These are phyloP conservation scores for zebrafish (Danio rerio) DNA, from an alignment of 2,113 vertebrate genomes.

Conservation along the genomic window DNA sequence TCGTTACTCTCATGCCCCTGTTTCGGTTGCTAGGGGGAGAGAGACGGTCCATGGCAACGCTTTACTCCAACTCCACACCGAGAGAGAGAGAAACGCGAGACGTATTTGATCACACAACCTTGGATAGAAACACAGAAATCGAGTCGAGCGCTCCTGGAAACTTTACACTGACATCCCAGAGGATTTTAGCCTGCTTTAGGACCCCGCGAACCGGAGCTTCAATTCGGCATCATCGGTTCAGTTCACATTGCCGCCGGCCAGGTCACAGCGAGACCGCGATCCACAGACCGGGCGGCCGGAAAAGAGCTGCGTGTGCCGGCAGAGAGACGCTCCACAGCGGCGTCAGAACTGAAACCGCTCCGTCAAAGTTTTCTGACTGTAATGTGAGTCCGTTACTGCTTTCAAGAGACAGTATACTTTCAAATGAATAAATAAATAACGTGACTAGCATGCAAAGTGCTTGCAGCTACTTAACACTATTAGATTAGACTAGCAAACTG, in stretches of 20 bases:
- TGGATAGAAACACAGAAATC: background rate
- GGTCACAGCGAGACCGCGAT: conserved; percentile 57
- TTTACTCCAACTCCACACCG: conserved; percentile 57
- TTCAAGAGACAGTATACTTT: background rate
- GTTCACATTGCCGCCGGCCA: conserved; percentile 59
- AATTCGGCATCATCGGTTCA: background rate
- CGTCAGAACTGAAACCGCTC: background rate
- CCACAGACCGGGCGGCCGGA: background rate
- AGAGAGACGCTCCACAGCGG: background rate
- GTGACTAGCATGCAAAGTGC: background rate
- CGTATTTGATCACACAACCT: conserved; percentile 2
- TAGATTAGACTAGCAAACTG: too few species aligned
- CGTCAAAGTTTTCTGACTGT: conserved; percentile 25
- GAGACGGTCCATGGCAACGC: conserved; percentile 61
- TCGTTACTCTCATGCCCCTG: conserved; percentile 54
- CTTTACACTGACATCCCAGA: background rate
- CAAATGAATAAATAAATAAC: background rate
- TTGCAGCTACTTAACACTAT: background rate
- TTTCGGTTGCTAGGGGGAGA: conserved; percentile 65
- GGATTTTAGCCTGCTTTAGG: background rate
- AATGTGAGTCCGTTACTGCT: conserved; percentile 11
- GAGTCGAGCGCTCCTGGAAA: conserved; percentile 5
- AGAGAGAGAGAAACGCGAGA: conserved; percentile 35
- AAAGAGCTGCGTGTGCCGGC: conserved; percentile 8
- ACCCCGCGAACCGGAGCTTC: conserved; percentile 10